Base-by-base conservation (phyloP, 2,888 invertebrate species). In the Hipparchia sbordonii region DNA sequence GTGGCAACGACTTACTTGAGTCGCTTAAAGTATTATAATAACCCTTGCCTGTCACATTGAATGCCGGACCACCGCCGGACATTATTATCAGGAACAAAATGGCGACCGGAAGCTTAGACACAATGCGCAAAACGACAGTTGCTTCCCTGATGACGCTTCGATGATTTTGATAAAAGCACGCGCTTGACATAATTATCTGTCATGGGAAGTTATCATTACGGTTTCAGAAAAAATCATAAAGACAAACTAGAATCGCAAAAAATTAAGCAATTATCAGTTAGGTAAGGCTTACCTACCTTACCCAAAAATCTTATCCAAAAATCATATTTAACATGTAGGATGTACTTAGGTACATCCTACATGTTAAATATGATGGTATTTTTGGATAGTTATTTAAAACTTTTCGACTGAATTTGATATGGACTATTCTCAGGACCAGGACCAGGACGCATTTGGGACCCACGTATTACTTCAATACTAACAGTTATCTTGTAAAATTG, bases 121-220 rank as follows among this genome's bases (percentile, higher is more conserved):
- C 78, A 75, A 76, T 74, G 74, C 73, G 72, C 73, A 73, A 75
- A 77, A 72, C 76, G 76, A 80, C 81, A 82, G 82, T 80, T 79
- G 82, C 78, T 76, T 76, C 78, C 78, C 72, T 73, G 73, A 77
- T 74, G 77, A 78, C 78, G 85, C 84, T 79, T 65, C 78, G 73
- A 74, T 81, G 80, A 80, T 72, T 80, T 77, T 69, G 71, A 71
- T 82, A 77, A 81, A 83, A 80, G 79, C 78, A 75, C 76, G 71
- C 76, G 77, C 79, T 78, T 79, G 80, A 82, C 81, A 75, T 76
- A 79, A 81, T 80, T 73, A 75, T 77, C 72, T 77, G 56, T 66
- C 51, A 69, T 71, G 66, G 75, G 71, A 73, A 71, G 67, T 61
- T 56, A 67, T 67, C 67, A 72, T 74, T 72, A 73, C 60, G 66